These are phyloP conservation scores for Trichonephila clavipes DNA, from an alignment of 1,140 invertebrate genomes.

Conservation along the genomic window DNA sequence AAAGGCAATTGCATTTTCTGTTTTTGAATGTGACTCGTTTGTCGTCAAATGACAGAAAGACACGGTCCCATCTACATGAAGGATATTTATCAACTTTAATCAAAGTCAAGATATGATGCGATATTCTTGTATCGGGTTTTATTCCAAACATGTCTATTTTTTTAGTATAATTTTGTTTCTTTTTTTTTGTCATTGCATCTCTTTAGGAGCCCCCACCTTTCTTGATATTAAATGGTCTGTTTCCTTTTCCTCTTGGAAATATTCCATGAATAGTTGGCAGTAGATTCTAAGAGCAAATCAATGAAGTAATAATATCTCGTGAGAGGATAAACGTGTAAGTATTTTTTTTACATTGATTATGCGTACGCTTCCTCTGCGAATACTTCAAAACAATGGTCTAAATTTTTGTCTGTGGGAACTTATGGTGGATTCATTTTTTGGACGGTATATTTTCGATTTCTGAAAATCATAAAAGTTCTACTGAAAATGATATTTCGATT, in stretches of 20 bases:
- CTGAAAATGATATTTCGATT: no score
- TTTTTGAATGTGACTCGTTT: conserved; percentile 63
- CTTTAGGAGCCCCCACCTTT: conserved; percentile 13
- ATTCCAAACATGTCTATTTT: conserved; percentile 27
- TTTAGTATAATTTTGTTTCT: background rate
- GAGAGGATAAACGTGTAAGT: conserved; percentile 57
- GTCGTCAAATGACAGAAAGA: conserved; percentile 52
- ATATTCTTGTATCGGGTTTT: conserved; percentile 52
- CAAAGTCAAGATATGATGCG: conserved; percentile 64
- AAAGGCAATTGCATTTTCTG: conserved; percentile 71
- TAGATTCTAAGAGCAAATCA: conserved; percentile 49
- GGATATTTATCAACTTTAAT: conserved; percentile 74
- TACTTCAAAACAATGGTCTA: background rate
- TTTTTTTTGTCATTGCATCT: conserved; percentile 15
- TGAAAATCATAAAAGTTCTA: background rate
- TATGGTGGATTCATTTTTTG: background rate
- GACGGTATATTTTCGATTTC: background rate
- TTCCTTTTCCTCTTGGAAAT: conserved; percentile 59
- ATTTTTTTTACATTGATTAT: conserved; percentile 27
- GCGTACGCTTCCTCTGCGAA: background rate
- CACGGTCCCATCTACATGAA: background rate
- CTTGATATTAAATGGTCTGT: conserved; percentile 58
- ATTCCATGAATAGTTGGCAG: conserved; percentile 64
- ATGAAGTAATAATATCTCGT: conserved; percentile 59
- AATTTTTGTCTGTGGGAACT: background rate